A percentile compares a stretch with the other conserved stretches of the same genome.
Conservation (phyloP, 2,797 vertebrate genomes). For the Moxostoma hubbsi region DNA sequence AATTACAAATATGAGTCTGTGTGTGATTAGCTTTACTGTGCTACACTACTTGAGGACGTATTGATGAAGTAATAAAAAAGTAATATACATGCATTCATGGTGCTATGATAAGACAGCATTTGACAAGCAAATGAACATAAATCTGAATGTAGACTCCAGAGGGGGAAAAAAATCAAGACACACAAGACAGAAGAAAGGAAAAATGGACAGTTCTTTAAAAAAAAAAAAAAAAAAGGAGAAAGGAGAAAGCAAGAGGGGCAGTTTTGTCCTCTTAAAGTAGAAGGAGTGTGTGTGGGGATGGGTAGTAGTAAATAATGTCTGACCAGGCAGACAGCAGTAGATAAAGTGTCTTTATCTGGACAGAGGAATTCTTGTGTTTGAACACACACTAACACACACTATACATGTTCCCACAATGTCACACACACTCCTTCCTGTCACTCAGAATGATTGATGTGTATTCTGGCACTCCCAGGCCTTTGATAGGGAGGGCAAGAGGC, state of each 20-base stretch:
- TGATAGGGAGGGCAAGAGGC: slow-evolving; percentile 46
- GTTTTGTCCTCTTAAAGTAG: slow-evolving; percentile 32
- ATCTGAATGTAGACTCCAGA: not conserved
- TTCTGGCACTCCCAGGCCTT: slow-evolving; percentile 49
- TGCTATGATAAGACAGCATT: not conserved
- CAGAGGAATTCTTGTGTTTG: slow-evolving; percentile 54
- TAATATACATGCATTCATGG: not conserved
- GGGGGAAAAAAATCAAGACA: not conserved
- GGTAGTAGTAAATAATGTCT: slow-evolving; percentile 51
- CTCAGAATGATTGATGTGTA: slow-evolving; percentile 56
- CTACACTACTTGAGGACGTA: too few relatives aligned
- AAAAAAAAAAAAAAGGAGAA: not conserved
- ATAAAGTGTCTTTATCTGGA: slow-evolving; percentile 59
- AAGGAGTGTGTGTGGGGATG: slow-evolving; percentile 48
- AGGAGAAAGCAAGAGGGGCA: not conserved
- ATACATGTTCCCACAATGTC: slow-evolving; percentile 57
- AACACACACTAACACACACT: slow-evolving; percentile 51
- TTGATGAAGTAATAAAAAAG: not conserved
- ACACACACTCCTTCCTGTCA: slow-evolving; percentile 58
- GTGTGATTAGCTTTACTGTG: too few relatives aligned
- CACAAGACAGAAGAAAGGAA: slow-evolving; percentile 3
- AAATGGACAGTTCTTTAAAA: slow-evolving; percentile 10
- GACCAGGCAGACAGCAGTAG: slow-evolving; percentile 51
- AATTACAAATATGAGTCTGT: too few relatives aligned
- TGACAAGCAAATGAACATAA: not conserved